A percentile compares a stretch with the other conserved stretches of the same genome.
Conservation (phyloP, 2,797 vertebrate genomes). For the Scarus forsteni region DNA sequence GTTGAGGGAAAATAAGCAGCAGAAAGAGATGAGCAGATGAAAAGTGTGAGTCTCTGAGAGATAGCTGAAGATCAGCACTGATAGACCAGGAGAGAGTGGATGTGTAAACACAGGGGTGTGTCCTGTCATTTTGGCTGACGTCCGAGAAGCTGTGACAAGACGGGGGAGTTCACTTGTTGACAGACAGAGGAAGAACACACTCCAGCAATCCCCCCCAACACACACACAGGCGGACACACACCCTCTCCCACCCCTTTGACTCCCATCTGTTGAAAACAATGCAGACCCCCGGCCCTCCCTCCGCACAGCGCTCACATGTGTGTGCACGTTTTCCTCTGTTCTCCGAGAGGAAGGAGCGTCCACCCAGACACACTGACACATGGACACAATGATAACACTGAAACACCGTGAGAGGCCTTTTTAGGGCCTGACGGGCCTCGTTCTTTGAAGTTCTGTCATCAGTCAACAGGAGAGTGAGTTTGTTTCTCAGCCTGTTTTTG, state of each 20-base stretch:
- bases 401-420: background rate
- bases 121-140: slow-evolving; percentile 56
- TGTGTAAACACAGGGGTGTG: slow-evolving; percentile 66
- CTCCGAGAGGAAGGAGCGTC: slow-evolving; percentile 52
- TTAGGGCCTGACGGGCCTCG: background rate
- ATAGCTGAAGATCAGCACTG: slow-evolving; percentile 8
- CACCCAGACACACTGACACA: slow-evolving; percentile 50
- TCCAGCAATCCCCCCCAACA: slow-evolving; percentile 29
- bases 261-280: slow-evolving; percentile 81
- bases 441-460: slow-evolving; percentile 4
- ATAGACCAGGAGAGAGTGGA: slow-evolving; percentile 33
- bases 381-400: slow-evolving; percentile 23
- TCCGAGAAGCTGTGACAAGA: slow-evolving; percentile 57
- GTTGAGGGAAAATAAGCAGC: background rate
- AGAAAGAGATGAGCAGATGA: slow-evolving; percentile 6
- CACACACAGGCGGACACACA: slow-evolving; percentile 39
- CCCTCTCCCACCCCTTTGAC: slow-evolving; percentile 63
- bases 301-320: slow-evolving; percentile 73
- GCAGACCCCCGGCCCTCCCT: slow-evolving; percentile 62
- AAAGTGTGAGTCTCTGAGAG: background rate
- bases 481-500: background rate
- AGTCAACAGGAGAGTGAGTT: background rate
- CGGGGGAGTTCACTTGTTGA: slow-evolving; percentile 67
- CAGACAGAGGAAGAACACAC: slow-evolving; percentile 70
- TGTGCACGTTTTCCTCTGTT: slow-evolving; percentile 69